Percentiles rank a stretch among this genome's conserved stretches.
phyloP scores from a whole-genome alignment of 2,888 invertebrate species.

The Crematogaster levior region DNA sequence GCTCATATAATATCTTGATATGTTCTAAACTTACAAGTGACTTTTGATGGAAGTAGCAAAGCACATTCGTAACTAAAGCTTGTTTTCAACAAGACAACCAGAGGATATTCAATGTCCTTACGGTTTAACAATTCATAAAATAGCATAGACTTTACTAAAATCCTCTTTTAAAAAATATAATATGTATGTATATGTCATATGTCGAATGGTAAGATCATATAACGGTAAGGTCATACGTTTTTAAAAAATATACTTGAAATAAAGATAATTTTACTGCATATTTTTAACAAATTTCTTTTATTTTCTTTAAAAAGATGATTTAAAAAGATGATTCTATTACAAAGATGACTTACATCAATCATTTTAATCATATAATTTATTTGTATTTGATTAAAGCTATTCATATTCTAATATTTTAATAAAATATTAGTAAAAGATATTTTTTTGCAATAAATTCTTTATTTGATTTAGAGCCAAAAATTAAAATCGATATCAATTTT shows the following conservation, averaged over 20 bases:
- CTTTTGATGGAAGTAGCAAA: conserved; percentile 27
- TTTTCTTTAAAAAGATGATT: background rate
- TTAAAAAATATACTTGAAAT: background rate
- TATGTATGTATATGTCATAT: too few species aligned
- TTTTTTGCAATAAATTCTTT: too few species aligned
- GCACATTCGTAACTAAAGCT: conserved; percentile 21
- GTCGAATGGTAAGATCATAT: too few species aligned
- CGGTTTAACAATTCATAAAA: background rate
- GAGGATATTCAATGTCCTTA: background rate
- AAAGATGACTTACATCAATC: background rate
- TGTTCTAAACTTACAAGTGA: background rate
- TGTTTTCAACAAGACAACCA: background rate
- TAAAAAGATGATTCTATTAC: background rate
- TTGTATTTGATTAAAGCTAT: background rate
- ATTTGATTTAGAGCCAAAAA: too few species aligned
- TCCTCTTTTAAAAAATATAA: background rate
- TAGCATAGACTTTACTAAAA: background rate
- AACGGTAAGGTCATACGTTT: too few species aligned
- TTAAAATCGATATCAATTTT: too few species aligned
- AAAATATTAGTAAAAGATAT: too few species aligned
- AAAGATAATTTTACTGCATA: background rate
- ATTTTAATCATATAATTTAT: conserved; percentile 3
- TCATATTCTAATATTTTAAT: too few species aligned
- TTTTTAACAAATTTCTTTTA: background rate
- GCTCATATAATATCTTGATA: background rate